A percentile compares a stretch with the other conserved stretches of the same genome.
These are phyloP conservation scores for Lateolabrax maculatus DNA, from an alignment of 2,797 vertebrate genomes.

Conservation along the genomic window DNA sequence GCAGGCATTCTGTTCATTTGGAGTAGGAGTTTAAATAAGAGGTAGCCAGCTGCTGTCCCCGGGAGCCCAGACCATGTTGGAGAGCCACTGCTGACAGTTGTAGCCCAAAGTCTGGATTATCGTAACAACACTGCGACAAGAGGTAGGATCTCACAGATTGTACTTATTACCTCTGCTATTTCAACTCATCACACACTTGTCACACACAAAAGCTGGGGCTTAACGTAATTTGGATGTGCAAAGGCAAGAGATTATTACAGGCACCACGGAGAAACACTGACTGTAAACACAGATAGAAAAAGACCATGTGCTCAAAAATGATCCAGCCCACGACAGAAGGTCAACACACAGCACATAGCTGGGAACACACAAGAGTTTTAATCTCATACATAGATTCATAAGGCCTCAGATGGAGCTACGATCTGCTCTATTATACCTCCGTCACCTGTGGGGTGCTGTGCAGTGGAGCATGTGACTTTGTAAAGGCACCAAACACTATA, in stretches of 20 bases:
- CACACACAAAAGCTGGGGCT: constrained; percentile 21
- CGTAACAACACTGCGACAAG: constrained; percentile 57
- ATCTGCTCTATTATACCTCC: background rate
- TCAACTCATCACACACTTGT: constrained; percentile 26
- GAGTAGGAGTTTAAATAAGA: constrained; percentile 81
- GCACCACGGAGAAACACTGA: constrained; percentile 19
- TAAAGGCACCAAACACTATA: constrained; percentile 47
- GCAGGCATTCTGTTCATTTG: constrained; percentile 72
- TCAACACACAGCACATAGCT: constrained; percentile 19
- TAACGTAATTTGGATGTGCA: constrained; percentile 41
- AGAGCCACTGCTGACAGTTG: constrained; percentile 76
- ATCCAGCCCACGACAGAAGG: constrained; percentile 12
- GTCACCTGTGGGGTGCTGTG: constrained; percentile 9
- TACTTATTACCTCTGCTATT: constrained; percentile 41
- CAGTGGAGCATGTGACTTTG: constrained; percentile 42
- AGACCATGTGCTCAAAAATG: constrained; percentile 25
- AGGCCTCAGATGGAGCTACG: background rate
- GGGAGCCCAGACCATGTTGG: constrained; percentile 56
- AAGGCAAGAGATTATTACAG: constrained; percentile 39
- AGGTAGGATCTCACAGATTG: constrained; percentile 73
- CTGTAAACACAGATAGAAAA: constrained; percentile 16
- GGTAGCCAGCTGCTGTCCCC: constrained; percentile 67
- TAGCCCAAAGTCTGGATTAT: constrained; percentile 74
- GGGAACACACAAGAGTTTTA: constrained; percentile 13
- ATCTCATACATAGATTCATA: constrained; percentile 12